Evolutionary conservation across 2,888 invertebrate genomes (phyloP).

Genomic region (Platerodrilus igneus): DNA sequence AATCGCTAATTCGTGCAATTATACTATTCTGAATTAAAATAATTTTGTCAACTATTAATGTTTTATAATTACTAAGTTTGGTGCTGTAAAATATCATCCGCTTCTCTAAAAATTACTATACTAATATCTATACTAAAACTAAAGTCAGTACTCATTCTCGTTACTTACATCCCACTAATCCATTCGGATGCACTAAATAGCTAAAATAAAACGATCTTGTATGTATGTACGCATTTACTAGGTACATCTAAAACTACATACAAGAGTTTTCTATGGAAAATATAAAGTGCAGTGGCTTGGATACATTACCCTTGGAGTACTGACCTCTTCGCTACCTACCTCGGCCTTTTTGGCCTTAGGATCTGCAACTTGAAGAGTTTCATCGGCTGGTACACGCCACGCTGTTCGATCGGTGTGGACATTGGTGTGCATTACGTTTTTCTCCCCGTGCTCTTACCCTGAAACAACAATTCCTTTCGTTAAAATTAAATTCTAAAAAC

Average conservation of each 20-base stretch:
- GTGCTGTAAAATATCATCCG: no score
- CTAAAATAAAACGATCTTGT: slow-evolving; percentile 12
- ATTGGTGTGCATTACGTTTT: slow-evolving; percentile 82
- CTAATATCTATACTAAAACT: slow-evolving; percentile 23
- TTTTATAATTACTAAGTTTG: no score
- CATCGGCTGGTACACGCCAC: slow-evolving; percentile 89
- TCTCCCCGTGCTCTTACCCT: slow-evolving; percentile 48
- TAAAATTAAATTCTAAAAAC: no score
- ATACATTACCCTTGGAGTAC: slow-evolving; percentile 35
- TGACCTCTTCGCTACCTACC: slow-evolving; percentile 61
- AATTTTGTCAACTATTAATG: no score
- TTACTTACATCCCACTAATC: slow-evolving; percentile 30
- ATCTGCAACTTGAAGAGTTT: slow-evolving; percentile 87
- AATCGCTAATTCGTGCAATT: no score
- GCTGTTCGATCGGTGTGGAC: slow-evolving; percentile 83
- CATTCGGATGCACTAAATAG: slow-evolving; percentile 32
- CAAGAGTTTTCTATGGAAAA: no score
- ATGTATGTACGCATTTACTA: no score
- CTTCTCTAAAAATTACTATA: not conserved
- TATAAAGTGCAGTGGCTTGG: no score
- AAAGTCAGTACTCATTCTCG: slow-evolving; percentile 29
- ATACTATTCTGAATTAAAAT: no score
- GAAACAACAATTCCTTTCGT: no score
- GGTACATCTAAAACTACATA: no score
- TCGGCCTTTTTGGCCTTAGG: slow-evolving; percentile 73